Conservation (phyloP, 2,113 vertebrate genomes). For the Forbesichthys agassizii region DNA sequence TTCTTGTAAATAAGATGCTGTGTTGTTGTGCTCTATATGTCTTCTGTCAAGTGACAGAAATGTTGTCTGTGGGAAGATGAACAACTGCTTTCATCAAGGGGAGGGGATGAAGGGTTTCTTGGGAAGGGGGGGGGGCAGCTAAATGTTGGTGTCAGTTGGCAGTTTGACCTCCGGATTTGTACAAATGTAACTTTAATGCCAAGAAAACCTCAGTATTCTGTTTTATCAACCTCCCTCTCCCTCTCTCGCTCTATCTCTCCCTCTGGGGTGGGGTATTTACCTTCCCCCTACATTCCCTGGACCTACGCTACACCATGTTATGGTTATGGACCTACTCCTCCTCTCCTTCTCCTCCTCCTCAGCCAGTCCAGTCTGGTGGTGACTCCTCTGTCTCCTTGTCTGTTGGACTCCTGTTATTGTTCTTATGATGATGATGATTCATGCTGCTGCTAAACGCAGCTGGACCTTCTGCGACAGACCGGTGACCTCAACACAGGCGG, state of each 20-base stretch:
- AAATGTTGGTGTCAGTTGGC: conserved; percentile 19
- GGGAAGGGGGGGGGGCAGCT: neutral
- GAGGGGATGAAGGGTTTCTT: neutral
- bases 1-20: conserved; percentile 65
- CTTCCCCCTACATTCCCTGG: conserved; percentile 37
- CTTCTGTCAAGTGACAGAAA: conserved; percentile 13
- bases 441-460: conserved; percentile 75
- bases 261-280: conserved; percentile 18
- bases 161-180: conserved; percentile 42
- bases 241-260: neutral
- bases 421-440: conserved; percentile 43
- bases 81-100: conserved; percentile 19
- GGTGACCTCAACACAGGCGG: conserved; percentile 76
- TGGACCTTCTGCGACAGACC: conserved; percentile 79
- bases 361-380: neutral
- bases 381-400: conserved; percentile 46
- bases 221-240: neutral
- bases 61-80: conserved; percentile 25
- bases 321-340: conserved; percentile 57
- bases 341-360: conserved; percentile 6
- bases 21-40: neutral
- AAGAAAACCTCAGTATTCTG: conserved; percentile 50
- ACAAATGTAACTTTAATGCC: conserved; percentile 33
- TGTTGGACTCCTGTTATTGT: conserved; percentile 57
- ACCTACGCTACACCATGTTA: conserved; percentile 54